These are phyloP conservation scores for Tinea trinotella DNA, from an alignment of 2,888 invertebrate genomes.

Conservation along the genomic window DNA sequence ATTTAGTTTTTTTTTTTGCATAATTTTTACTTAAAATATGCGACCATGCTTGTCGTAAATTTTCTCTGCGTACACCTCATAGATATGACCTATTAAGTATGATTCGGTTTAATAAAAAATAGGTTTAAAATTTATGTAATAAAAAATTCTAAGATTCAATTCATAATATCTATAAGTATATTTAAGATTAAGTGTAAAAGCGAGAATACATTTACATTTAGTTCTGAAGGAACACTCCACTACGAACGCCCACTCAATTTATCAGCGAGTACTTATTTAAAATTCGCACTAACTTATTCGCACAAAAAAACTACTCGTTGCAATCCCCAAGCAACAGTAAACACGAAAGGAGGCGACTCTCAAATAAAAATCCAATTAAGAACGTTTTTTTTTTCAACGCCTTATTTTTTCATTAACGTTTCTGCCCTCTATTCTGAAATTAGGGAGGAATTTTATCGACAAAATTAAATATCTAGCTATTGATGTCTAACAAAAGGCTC, in stretches of 20 bases:
- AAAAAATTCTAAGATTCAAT: too few relatives aligned
- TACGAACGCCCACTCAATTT: constrained; percentile 8
- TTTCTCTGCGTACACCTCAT: too few relatives aligned
- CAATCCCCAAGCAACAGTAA: constrained; percentile 13
- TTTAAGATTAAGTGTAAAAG: not conserved
- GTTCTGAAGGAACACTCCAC: not conserved
- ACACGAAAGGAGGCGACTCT: constrained; percentile 10
- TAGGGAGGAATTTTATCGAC: constrained; percentile 19
- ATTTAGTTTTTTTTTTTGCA: too few relatives aligned
- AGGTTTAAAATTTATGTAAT: too few relatives aligned
- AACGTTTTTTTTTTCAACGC: constrained; percentile 16
- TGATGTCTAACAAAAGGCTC: constrained; percentile 17
- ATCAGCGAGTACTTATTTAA: constrained; percentile 18
- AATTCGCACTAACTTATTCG: constrained; percentile 17
- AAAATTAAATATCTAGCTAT: constrained; percentile 20
- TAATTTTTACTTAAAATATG: too few relatives aligned
- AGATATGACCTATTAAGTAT: too few relatives aligned
- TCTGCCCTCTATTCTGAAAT: constrained; percentile 18
- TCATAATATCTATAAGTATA: not conserved
- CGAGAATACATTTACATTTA: constrained; percentile 5
- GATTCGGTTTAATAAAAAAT: too few relatives aligned
- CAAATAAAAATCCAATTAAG: constrained; percentile 19
- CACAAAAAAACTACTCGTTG: constrained; percentile 16
- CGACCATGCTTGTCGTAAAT: too few relatives aligned
- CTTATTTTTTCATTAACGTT: constrained; percentile 20